Evolutionary conservation across 2,797 vertebrate genomes (phyloP).

Genomic region (Triplophysa yarkandensis): DNA sequence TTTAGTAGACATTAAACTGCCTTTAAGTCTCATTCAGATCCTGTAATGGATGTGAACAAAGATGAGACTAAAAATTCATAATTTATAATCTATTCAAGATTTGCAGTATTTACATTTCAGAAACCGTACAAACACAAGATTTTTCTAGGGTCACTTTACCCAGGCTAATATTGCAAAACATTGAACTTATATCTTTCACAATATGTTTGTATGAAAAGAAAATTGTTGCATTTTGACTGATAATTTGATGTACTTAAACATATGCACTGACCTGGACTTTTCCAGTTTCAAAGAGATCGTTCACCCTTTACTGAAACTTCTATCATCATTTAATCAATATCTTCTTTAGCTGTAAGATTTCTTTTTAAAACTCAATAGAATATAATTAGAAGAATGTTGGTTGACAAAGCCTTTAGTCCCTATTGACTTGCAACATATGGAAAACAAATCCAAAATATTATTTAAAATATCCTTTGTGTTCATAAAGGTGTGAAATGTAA

Average conservation of each 20-base stretch:
- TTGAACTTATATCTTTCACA: background rate
- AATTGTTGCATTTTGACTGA: background rate
- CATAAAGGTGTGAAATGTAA: too few species aligned
- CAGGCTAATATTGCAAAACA: conserved; percentile 10
- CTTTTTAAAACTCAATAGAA: too few species aligned
- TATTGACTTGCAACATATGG: too few species aligned
- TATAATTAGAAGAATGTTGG: too few species aligned
- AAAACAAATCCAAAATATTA: too few species aligned
- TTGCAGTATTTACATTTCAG: background rate
- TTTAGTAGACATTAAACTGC: conserved; percentile 26
- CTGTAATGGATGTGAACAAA: background rate
- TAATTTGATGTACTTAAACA: conserved; percentile 17
- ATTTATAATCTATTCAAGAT: conserved; percentile 21
- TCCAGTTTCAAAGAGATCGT: conserved; percentile 12
- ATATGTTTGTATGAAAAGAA: background rate
- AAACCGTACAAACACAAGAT: conserved; percentile 14
- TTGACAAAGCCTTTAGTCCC: too few species aligned
- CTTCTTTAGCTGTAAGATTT: too few species aligned
- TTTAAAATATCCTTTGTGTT: too few species aligned
- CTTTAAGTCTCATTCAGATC: conserved; percentile 17
- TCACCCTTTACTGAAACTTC: too few species aligned
- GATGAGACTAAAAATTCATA: background rate
- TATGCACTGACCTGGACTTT: conserved; percentile 23
- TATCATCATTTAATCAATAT: too few species aligned
- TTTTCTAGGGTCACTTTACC: background rate